A percentile compares a stretch with the other conserved stretches of the same genome.
phyloP scores from a whole-genome alignment of 2,888 invertebrate species.

The Trachelus troglodyta region DNA sequence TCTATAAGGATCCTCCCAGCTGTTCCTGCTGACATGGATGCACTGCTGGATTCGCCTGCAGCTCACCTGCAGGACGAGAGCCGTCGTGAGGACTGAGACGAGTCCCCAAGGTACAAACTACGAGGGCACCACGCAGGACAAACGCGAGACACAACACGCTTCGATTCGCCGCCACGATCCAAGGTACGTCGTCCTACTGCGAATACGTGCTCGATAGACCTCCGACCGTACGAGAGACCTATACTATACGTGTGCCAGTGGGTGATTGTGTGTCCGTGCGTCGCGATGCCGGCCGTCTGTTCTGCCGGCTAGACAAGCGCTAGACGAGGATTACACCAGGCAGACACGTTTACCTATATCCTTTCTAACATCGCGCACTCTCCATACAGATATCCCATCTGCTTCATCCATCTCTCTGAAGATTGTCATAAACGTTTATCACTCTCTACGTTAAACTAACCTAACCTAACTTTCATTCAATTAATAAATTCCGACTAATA shows the following conservation, averaged over 20 bases:
- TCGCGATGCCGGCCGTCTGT: not conserved
- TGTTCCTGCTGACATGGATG: not conserved
- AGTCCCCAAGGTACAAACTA: conserved; percentile 19
- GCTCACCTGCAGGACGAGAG: not conserved
- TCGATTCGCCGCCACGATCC: conserved; percentile 53
- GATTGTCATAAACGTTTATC: not conserved
- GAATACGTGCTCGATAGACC: not conserved
- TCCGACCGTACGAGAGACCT: not conserved
- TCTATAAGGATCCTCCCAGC: not conserved
- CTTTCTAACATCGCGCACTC: not conserved
- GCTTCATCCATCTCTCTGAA: not conserved
- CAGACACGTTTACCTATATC: conserved; percentile 14
- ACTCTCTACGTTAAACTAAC: not conserved
- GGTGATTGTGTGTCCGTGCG: not conserved
- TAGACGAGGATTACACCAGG: conserved; percentile 17
- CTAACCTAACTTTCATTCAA: not conserved
- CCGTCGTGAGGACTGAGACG: not conserved
- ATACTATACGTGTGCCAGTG: not conserved
- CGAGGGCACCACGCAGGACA: conserved; percentile 49
- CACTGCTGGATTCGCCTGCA: not conserved
- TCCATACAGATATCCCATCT: not conserved
- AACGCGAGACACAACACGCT: conserved; percentile 33
- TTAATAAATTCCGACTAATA: not conserved
- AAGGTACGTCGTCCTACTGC: conserved; percentile 45
- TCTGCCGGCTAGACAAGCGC: not conserved